phyloP scores from a whole-genome alignment of 2,113 vertebrate species.

The Podarcis cretensis region DNA sequence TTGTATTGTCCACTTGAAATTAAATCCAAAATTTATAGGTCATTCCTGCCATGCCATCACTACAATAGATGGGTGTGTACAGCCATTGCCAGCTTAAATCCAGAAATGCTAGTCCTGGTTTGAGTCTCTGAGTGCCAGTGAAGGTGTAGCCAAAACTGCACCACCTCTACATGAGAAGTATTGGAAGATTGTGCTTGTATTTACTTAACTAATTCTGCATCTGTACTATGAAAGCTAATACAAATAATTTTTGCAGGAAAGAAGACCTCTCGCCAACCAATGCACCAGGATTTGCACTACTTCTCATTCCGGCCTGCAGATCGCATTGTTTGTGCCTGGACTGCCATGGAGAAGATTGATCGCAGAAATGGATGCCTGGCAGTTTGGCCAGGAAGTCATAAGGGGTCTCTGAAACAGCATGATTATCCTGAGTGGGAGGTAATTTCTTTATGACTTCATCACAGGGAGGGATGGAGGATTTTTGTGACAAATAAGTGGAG shows the following conservation, averaged over 20 bases:
- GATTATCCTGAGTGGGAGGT: conserved; percentile 90
- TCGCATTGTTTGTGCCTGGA: conserved; percentile 89
- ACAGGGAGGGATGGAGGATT: neutral
- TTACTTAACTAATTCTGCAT: neutral
- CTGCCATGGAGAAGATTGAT: conserved; percentile 88
- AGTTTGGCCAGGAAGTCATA: conserved; percentile 89
- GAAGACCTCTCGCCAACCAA: conserved; percentile 92
- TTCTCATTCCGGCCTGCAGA: conserved; percentile 88
- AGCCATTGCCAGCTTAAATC: too few relatives aligned
- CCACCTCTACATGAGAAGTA: too few relatives aligned
- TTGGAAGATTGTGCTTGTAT: neutral
- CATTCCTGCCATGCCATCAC: too few relatives aligned
- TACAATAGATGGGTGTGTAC: too few relatives aligned
- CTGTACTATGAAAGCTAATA: neutral
- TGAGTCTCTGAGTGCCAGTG: too few relatives aligned
- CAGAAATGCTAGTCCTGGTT: too few relatives aligned
- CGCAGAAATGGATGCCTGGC: conserved; percentile 88
- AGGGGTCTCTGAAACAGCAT: conserved; percentile 80
- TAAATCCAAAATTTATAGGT: too few relatives aligned
- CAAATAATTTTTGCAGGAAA: conserved; percentile 76
- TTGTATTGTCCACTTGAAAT: too few relatives aligned
- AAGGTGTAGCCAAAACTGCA: too few relatives aligned
- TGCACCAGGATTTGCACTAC: conserved; percentile 96
- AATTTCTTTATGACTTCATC: neutral
- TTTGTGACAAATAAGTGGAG: too few relatives aligned